Evolutionary conservation across 2,113 vertebrate species (phyloP), one percentile per base, ranked within the genome.

Genomic region (Bos indicus): DNA sequence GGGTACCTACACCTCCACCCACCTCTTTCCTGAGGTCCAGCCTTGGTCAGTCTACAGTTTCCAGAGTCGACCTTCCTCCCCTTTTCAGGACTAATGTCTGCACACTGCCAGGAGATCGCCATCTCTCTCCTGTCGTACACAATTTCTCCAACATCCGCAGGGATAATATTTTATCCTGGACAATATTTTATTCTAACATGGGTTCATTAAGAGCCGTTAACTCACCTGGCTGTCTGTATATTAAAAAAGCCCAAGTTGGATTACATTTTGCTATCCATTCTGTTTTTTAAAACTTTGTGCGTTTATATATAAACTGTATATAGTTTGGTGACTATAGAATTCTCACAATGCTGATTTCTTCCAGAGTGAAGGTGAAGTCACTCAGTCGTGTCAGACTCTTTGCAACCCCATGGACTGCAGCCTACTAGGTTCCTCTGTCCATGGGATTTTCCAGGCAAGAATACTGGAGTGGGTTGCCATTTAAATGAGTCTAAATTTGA

Each of bases 331-430:
- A 77, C 51, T 74, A 7, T 62, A 28, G 43, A 67, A 88, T 93
- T 90, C 13, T 36, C 21, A 16, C 43, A 86, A 17, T 33, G 30
- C 83, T 64, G 57, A 8, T 62, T 95, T 97, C 64, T 84, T 97
- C 30, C 59, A 83, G 74, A 54, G 64, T 36, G 6, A 62, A 62
- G 30, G 28, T 62, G 28, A 62, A 33, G 60, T 62, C 60, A 30
- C 60, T 62, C 60, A 62, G 60, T 33, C 1, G 0, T 33, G 60
- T 62, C 60, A 0, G 1, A 33, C 14, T 62, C 28, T 59, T 59
- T 62, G 28, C 0, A 14, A 62, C 60, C 14, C 6, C 14, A 4
- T 62, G 14, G 60, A 16, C 28, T 62, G 60, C 3, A 62, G 28
- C 60, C 60, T 62, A 15, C 60, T 33, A 62, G 28, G 60, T 33